Evolutionary conservation across 2,888 invertebrate genomes (phyloP), one percentile per base, ranked within the genome.

Genomic region (Sarcophaga caerulescens): DNA sequence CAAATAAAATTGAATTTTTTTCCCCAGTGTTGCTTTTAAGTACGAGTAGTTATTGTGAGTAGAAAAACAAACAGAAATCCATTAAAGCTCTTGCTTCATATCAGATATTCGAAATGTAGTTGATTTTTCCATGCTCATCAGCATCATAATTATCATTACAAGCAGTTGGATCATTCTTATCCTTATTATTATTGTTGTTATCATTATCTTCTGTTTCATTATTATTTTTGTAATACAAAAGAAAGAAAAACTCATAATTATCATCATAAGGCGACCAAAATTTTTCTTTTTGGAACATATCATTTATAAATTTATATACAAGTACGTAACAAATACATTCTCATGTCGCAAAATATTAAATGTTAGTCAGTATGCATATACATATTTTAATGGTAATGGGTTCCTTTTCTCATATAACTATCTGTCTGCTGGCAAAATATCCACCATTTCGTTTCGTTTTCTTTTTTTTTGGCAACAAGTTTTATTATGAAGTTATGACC

Each of bases 401-500:
- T 14, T 73, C 71, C 14, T 73, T 35, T 60, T 35, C 8, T 73
- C 80, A 73, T 74, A 57, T 78, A 74, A 73, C 81, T 77, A 73
- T 63, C 52, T 73, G 73, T 81, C 85, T 77, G 35, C 52, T 52
- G 62, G 44, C 4, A 19, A 68, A 70, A 57, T 14, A 68, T 21
- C 23, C 17, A 47, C 4, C 3, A 47, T 62, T 78, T 47, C n/a
- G 17, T 47, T 62, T 21, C 4, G 59, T 19, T 35, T 35, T 35
- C 8, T 35, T 35, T 35, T 35, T 35, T 85, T 85, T 85, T 85
- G 81, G 81, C 81, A 85, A 85, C 85, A 85, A 85, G 85, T 85
- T 85, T 82, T 82, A 85, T 85, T 82, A 78, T 85, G 71, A 82
- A 85, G 66, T 85, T 85, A 85, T 82, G 85, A 76, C 71, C 74